Conservation (phyloP, 1,140 invertebrate species). For the Goniozus legneri region DNA sequence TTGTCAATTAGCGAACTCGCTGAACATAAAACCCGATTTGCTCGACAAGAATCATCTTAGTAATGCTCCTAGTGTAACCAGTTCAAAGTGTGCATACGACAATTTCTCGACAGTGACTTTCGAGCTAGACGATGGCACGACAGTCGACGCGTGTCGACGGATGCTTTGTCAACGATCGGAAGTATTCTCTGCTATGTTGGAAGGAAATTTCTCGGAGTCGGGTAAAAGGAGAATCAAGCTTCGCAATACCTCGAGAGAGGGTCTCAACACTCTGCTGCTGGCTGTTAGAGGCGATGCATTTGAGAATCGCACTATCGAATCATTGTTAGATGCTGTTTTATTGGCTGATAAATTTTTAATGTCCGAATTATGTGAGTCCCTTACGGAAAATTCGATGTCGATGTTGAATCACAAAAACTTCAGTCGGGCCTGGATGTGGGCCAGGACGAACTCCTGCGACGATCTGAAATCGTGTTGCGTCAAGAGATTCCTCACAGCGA, state of each 20-base stretch:
- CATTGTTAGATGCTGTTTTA: slow-evolving; percentile 63
- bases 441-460: slow-evolving; percentile 33
- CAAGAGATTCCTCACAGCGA: slow-evolving; percentile 41
- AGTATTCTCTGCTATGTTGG: slow-evolving; percentile 64
- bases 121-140: slow-evolving; percentile 61
- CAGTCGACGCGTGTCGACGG: slow-evolving; percentile 59
- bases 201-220: slow-evolving; percentile 65
- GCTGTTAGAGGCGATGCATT: slow-evolving; percentile 51
- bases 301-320: slow-evolving; percentile 54
- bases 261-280: slow-evolving; percentile 55
- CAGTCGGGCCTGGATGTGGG: slow-evolving; percentile 50
- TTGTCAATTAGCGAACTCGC: slow-evolving; percentile 32
- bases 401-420: slow-evolving; percentile 43
- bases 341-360: slow-evolving; percentile 65
- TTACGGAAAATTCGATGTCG: slow-evolving; percentile 48
- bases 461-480: slow-evolving; percentile 43
- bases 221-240: slow-evolving; percentile 56
- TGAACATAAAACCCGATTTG: slow-evolving; percentile 32
- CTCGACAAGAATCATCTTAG: slow-evolving; percentile 10
- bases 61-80: neutral
- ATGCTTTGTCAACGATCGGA: slow-evolving; percentile 62
- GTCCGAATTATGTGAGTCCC: slow-evolving; percentile 54
- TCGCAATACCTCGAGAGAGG: slow-evolving; percentile 56
- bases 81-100: too few relatives aligned
- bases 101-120: slow-evolving; percentile 54